A percentile compares a stretch with the other conserved stretches of the same genome.
Evolutionary conservation across 1,140 invertebrate genomes (phyloP).

Genomic region (Eurytemora carolleeae): DNA sequence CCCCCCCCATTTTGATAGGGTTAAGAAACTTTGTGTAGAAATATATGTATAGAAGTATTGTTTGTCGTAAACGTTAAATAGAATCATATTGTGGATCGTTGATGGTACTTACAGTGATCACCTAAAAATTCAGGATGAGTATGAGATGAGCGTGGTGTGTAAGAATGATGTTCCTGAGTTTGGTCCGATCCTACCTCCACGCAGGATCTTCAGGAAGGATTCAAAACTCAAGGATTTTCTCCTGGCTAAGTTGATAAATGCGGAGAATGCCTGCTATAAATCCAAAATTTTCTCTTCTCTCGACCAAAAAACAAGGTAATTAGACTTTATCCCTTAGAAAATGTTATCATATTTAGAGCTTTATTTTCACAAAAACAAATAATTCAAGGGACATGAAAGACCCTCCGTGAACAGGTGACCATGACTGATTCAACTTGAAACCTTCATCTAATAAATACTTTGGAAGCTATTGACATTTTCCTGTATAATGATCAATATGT

Average conservation of each 20-base stretch:
- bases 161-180: conserved; percentile 90
- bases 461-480: too few relatives aligned
- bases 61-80: too few relatives aligned
- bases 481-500: too few relatives aligned
- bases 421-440: too few relatives aligned
- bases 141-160: conserved; percentile 84
- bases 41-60: too few relatives aligned
- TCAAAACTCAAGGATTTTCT: conserved; percentile 86
- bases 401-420: not conserved
- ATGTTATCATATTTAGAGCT: not conserved
- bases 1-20: too few relatives aligned
- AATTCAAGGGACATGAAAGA: not conserved
- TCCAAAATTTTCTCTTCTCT: conserved; percentile 88
- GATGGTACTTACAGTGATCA: too few relatives aligned
- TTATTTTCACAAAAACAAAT: not conserved
- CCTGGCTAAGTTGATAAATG: conserved; percentile 89
- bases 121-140: conserved; percentile 25
- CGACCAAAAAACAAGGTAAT: conserved; percentile 56
- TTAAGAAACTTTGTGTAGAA: too few relatives aligned
- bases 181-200: conserved; percentile 68
- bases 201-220: conserved; percentile 57
- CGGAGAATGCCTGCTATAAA: conserved; percentile 90
- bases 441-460: not conserved
- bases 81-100: too few relatives aligned
- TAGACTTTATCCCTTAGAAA: not conserved